Conservation (phyloP, 1,140 invertebrate species). For the Penaeus indicus region DNA sequence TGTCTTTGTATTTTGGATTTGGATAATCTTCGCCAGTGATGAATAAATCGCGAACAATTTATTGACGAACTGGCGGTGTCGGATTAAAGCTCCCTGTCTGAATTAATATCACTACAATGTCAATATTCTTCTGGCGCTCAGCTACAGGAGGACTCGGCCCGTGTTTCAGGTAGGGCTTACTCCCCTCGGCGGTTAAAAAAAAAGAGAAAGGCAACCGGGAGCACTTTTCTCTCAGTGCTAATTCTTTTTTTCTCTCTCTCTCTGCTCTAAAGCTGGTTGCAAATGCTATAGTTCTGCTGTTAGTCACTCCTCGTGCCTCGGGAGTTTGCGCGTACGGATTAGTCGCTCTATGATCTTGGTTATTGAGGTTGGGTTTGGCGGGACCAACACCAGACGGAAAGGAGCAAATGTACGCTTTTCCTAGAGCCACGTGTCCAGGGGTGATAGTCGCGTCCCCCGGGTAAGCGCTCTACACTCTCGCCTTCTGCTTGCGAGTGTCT, state of each 20-base stretch:
- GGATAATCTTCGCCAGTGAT: no score
- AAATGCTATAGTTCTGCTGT: conserved; percentile 12
- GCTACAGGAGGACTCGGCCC: conserved; percentile 12
- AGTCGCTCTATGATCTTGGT: conserved; percentile 28
- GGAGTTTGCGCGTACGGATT: conserved; percentile 40
- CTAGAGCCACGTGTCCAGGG: background rate
- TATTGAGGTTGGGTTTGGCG: conserved; percentile 10
- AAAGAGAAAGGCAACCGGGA: no score
- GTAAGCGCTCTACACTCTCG: no score
- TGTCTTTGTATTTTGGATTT: no score
- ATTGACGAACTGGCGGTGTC: conserved; percentile 12
- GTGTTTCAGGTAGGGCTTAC: background rate
- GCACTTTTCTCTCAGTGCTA: background rate
- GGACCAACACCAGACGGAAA: conserved; percentile 6
- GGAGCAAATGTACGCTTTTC: background rate
- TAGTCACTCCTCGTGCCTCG: conserved; percentile 36
- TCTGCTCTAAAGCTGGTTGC: conserved; percentile 4
- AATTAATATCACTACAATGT: conserved; percentile 35
- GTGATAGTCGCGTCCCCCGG: no score
- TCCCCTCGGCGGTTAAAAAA: no score
- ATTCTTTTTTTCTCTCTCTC: background rate
- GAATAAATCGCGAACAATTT: background rate
- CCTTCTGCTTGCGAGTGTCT: no score
- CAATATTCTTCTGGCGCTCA: background rate
- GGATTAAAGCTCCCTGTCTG: conserved; percentile 44